Percentiles rank a stretch among this genome's conserved stretches.
phyloP scores from a whole-genome alignment of 2,113 vertebrate genomes.

The Piaya cayana region DNA sequence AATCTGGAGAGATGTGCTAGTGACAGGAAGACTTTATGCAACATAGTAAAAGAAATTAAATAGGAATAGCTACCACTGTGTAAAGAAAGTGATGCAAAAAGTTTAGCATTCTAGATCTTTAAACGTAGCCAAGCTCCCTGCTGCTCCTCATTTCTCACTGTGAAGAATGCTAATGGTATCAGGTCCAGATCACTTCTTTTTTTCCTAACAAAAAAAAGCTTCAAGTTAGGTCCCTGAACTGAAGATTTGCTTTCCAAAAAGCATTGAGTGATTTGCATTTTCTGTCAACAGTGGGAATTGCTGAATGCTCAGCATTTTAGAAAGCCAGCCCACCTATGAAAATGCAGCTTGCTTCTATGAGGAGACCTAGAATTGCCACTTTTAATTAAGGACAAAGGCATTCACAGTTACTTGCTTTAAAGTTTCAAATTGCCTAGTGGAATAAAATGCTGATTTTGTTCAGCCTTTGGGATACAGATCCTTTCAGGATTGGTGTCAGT shows the following conservation, averaged over 20 bases:
- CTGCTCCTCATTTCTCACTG: neutral
- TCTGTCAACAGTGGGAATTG: conserved; percentile 33
- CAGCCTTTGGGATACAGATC: neutral
- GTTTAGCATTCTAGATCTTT: neutral
- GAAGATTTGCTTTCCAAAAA: conserved; percentile 26
- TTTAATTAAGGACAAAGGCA: conserved; percentile 50
- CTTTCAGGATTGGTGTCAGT: neutral
- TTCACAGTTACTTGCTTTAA: conserved; percentile 21
- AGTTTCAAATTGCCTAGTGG: conserved; percentile 17
- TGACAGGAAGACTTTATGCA: neutral
- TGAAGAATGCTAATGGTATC: neutral
- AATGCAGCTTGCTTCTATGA: neutral
- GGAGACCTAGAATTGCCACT: conserved; percentile 57
- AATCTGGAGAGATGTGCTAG: neutral
- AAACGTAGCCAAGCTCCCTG: neutral
- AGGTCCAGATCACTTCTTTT: neutral
- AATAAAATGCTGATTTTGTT: conserved; percentile 42
- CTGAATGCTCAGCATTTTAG: conserved; percentile 28
- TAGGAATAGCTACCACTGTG: neutral
- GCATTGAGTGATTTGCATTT: conserved; percentile 6
- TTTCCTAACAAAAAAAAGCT: neutral
- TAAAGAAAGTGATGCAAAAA: neutral
- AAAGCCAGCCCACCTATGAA: conserved; percentile 41
- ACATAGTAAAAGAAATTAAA: neutral
- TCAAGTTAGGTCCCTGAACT: neutral